Percentiles rank a stretch among this genome's conserved stretches.
Conservation (phyloP, 2,888 invertebrate species). For the Gibbula magus region DNA sequence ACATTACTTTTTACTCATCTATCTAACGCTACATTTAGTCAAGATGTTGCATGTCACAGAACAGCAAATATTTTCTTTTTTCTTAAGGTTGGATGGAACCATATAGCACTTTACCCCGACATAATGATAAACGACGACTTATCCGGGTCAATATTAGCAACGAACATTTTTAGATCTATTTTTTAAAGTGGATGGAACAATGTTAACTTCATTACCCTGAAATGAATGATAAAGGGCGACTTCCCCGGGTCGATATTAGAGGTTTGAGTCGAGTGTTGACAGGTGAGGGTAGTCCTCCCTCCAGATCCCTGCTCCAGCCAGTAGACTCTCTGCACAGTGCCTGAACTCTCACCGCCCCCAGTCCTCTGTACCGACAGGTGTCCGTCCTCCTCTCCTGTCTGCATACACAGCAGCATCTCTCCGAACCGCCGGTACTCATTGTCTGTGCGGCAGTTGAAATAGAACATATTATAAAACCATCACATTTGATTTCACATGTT, state of each 20-base stretch:
- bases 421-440: not conserved
- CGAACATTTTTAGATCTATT: too few species aligned
- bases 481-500: too few species aligned
- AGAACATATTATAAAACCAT: too few species aligned
- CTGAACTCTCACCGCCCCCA: too few species aligned
- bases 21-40: too few species aligned
- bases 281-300: not conserved
- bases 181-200: not conserved
- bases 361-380: slow-evolving; percentile 4
- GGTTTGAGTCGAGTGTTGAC: not conserved
- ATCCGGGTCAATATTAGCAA: too few species aligned
- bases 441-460: not conserved
- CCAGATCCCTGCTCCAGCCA: not conserved
- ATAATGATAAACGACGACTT: too few species aligned
- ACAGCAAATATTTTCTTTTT: too few species aligned
- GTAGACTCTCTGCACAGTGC: not conserved
- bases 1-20: too few species aligned
- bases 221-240: not conserved
- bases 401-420: not conserved
- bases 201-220: not conserved
- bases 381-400: not conserved
- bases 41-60: too few species aligned
- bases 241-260: not conserved
- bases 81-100: too few species aligned
- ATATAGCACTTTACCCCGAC: too few species aligned